A percentile compares a stretch with the other conserved stretches of the same genome.
These are phyloP conservation scores for Lagopus leucura DNA, from an alignment of 2,113 vertebrate species.

Conservation along the genomic window DNA sequence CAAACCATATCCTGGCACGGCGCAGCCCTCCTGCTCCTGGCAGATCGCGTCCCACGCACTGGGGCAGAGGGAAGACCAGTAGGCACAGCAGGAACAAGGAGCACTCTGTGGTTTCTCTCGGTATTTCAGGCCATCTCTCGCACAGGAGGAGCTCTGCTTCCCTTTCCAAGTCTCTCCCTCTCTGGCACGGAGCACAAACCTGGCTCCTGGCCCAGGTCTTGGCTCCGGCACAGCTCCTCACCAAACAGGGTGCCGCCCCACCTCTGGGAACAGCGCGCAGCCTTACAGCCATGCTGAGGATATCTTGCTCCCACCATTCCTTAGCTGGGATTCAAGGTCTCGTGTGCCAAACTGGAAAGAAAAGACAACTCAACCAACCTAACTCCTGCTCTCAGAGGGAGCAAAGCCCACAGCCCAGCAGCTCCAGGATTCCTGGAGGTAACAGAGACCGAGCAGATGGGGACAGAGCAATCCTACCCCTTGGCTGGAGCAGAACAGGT, in stretches of 20 bases:
- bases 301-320: background rate
- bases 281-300: constrained; percentile 21
- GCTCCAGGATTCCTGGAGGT: background rate
- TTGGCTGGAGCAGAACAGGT: background rate
- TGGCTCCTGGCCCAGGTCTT: constrained; percentile 57
- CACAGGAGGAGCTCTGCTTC: constrained; percentile 54
- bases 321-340: background rate
- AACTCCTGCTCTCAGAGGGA: background rate
- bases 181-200: constrained; percentile 40
- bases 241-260: constrained; percentile 61
- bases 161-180: constrained; percentile 63
- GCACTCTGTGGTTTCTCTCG: constrained; percentile 58
- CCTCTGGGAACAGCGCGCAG: constrained; percentile 8
- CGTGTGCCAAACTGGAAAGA: background rate
- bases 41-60: background rate
- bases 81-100: constrained; percentile 63
- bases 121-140: constrained; percentile 60
- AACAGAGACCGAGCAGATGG: too few relatives aligned
- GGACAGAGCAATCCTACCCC: background rate
- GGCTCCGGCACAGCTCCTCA: constrained; percentile 52
- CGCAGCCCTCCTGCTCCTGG: background rate
- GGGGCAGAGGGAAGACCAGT: constrained; percentile 14
- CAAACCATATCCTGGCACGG: background rate
- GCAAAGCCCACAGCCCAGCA: background rate
- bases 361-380: background rate